Percentiles rank a stretch among this genome's conserved stretches.
These are phyloP conservation scores for Chiloscyllium plagiosum DNA, from an alignment of 2,113 vertebrate genomes.

Conservation along the genomic window DNA sequence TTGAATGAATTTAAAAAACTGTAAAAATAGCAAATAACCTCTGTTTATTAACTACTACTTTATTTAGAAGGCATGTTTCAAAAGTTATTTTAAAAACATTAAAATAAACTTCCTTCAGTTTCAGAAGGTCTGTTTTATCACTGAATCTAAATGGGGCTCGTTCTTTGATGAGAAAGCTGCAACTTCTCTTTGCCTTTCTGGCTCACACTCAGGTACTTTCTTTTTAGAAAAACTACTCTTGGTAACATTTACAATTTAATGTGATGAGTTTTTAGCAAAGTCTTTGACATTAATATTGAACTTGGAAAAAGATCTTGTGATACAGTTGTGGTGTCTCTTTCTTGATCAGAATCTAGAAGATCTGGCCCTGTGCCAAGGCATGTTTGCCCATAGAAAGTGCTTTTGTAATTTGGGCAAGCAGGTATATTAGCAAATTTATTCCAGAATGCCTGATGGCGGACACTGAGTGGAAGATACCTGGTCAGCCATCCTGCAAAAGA, in stretches of 20 bases:
- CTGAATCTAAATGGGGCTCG: slow-evolving; percentile 79
- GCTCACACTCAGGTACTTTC: slow-evolving; percentile 86
- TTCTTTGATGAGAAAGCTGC: slow-evolving; percentile 87
- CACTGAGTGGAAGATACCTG: too few species aligned
- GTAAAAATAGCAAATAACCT: not conserved
- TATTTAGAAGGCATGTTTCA: not conserved
- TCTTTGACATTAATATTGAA: not conserved
- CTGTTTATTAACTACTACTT: not conserved
- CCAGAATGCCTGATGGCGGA: too few species aligned
- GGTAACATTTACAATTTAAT: not conserved
- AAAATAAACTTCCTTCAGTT: slow-evolving; percentile 59
- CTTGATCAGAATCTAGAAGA: too few species aligned
- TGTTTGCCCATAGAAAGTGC: too few species aligned
- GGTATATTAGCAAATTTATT: too few species aligned
- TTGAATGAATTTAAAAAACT: not conserved
- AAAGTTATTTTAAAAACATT: not conserved
- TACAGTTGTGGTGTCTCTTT: too few species aligned
- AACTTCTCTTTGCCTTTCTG: slow-evolving; percentile 93
- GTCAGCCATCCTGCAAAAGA: too few species aligned
- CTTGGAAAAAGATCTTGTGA: not conserved
- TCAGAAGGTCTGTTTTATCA: slow-evolving; percentile 86
- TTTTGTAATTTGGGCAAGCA: too few species aligned
- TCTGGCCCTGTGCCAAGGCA: too few species aligned
- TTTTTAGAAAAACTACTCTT: not conserved
- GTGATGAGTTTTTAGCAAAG: not conserved